These are phyloP conservation scores for Agrypnia vestita DNA, from an alignment of 1,140 invertebrate genomes.

Conservation along the genomic window DNA sequence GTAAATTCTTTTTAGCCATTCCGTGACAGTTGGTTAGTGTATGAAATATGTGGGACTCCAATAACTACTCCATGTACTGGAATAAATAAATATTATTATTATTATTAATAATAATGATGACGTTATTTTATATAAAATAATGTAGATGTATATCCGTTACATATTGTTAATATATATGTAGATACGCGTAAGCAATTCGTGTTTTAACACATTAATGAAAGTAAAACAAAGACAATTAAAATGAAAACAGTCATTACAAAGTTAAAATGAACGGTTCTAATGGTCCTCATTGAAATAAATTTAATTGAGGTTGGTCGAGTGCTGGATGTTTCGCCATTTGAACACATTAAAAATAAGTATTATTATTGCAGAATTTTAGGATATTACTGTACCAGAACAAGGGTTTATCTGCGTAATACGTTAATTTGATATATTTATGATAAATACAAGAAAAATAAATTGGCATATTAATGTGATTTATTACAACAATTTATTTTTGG, in stretches of 20 bases:
- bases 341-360: conserved; percentile 31
- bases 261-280: conserved; percentile 47
- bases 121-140: too few species aligned
- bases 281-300: conserved; percentile 38
- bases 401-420: not conserved
- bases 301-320: conserved; percentile 35
- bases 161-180: too few species aligned
- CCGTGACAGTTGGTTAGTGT: too few species aligned
- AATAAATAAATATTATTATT: too few species aligned
- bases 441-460: not conserved
- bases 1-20: too few species aligned
- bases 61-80: too few species aligned
- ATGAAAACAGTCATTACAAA: conserved; percentile 48
- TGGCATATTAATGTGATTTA: too few species aligned
- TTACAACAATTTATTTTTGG: too few species aligned
- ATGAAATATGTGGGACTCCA: too few species aligned
- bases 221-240: conserved; percentile 47
- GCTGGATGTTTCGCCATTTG: conserved; percentile 1
- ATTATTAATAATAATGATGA: too few species aligned
- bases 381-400: not conserved
- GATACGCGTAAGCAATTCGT: conserved; percentile 33
- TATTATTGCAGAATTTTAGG: conserved; percentile 16
- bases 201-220: conserved; percentile 37
- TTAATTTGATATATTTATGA: not conserved
- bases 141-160: too few species aligned